Conservation (phyloP, 2,113 vertebrate genomes). For the Thryonomys swinderianus region DNA sequence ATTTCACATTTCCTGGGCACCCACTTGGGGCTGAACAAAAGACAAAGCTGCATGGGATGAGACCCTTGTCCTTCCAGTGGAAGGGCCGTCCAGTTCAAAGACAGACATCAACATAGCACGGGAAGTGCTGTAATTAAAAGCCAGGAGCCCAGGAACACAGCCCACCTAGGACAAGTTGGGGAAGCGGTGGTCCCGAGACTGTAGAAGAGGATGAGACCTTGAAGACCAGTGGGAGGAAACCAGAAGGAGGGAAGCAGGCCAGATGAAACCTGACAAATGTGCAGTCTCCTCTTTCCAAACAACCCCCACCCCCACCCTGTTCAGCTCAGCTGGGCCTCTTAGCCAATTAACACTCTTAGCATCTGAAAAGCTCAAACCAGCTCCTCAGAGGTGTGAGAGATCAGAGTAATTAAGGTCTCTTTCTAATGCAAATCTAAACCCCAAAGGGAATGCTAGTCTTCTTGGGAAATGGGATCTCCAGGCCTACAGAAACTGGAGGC, state of each 20-base stretch:
- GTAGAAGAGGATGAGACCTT: background rate
- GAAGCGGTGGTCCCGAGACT: background rate
- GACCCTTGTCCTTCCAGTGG: background rate
- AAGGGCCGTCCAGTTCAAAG: background rate
- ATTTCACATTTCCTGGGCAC: slow-evolving; percentile 28
- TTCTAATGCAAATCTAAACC: slow-evolving; percentile 82
- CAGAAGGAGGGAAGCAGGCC: background rate
- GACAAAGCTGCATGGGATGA: background rate
- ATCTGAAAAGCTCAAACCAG: slow-evolving; percentile 81
- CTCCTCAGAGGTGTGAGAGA: slow-evolving; percentile 71
- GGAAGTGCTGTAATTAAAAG: background rate
- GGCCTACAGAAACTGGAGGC: slow-evolving; percentile 13
- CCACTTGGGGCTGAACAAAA: background rate
- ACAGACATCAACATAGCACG: background rate
- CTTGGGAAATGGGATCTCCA: slow-evolving; percentile 60
- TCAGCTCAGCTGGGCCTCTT: slow-evolving; percentile 74
- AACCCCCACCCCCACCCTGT: background rate
- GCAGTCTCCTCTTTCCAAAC: background rate
- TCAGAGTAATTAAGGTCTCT: slow-evolving; percentile 80
- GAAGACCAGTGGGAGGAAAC: background rate
- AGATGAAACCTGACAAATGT: background rate
- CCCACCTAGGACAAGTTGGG: background rate
- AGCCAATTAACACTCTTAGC: slow-evolving; percentile 82
- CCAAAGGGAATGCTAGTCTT: slow-evolving; percentile 72
- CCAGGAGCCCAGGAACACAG: background rate